Percentiles rank a stretch among this genome's conserved stretches.
phyloP scores from a whole-genome alignment of 1,140 invertebrate genomes.

The Sycobia sp. region DNA sequence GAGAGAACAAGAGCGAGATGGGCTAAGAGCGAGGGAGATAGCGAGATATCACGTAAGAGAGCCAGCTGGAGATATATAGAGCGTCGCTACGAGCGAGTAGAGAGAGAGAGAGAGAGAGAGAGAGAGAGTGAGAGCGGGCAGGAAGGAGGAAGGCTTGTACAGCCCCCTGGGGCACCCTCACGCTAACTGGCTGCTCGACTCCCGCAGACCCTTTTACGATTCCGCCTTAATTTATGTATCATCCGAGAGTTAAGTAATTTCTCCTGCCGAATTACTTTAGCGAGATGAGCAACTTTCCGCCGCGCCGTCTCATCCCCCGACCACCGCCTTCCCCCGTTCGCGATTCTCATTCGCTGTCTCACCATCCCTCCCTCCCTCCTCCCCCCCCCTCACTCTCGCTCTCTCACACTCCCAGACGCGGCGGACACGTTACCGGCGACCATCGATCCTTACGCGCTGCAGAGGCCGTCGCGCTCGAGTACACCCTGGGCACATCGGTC shows the following conservation, averaged over 20 bases:
- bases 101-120: conserved; percentile 22
- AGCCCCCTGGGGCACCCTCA: conserved; percentile 63
- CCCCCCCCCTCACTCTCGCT: not conserved
- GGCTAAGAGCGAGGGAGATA: conserved; percentile 4
- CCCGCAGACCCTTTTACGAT: conserved; percentile 60
- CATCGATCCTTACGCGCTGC: not conserved
- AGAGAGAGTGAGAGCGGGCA: conserved; percentile 24
- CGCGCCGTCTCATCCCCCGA: not conserved
- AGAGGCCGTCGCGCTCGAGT: too few relatives aligned
- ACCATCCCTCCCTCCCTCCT: not conserved
- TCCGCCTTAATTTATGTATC: conserved; percentile 64
- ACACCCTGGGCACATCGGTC: too few relatives aligned
- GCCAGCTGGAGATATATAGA: too few relatives aligned
- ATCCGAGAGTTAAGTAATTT: conserved; percentile 65
- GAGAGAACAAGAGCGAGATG: conserved; percentile 31
- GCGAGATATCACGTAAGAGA: too few relatives aligned
- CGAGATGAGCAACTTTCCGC: conserved; percentile 30
- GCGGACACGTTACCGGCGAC: conserved; percentile 1
- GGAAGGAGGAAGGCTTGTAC: conserved; percentile 46
- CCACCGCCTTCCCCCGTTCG: not conserved
- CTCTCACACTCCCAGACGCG: not conserved
- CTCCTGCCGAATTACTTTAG: conserved; percentile 58
- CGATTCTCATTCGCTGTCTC: too few relatives aligned
- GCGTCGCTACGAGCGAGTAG: too few relatives aligned
- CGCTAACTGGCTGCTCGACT: conserved; percentile 61